A percentile compares a stretch with the other conserved stretches of the same genome.
Conservation (phyloP, 35 echinoderm and acorn worm genomes). For the Holothuria glaberrima region DNA sequence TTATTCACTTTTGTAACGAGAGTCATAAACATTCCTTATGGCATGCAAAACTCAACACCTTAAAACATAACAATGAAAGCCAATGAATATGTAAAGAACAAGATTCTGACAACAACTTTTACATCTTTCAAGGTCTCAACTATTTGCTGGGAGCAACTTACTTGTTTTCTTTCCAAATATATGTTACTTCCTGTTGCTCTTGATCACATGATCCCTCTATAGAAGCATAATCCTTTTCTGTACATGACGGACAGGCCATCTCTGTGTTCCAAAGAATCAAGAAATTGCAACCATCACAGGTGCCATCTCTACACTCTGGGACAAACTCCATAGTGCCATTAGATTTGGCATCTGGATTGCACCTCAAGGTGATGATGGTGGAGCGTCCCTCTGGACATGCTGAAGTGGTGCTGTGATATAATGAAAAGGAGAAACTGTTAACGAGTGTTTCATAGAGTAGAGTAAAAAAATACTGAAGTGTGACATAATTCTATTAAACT, state of each 20-base stretch:
- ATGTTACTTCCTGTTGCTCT: conserved; percentile 68
- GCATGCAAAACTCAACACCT: no score
- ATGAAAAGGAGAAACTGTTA: no score
- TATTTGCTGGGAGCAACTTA: conserved; percentile 30
- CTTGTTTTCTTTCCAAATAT: conserved; percentile 82
- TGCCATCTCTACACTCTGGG: conserved; percentile 75
- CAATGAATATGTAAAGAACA: no score
- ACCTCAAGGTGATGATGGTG: conserved; percentile 85
- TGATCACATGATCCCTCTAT: conserved; percentile 78
- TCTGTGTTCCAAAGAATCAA: conserved; percentile 85
- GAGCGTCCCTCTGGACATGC: conserved; percentile 88
- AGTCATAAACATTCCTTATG: no score
- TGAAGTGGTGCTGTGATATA: conserved; percentile 85
- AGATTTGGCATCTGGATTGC: conserved; percentile 60
- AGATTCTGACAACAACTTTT: no score
- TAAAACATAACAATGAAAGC: no score
- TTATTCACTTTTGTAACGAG: no score
- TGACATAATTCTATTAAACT: conserved; percentile 57
- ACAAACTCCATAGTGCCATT: conserved; percentile 72
- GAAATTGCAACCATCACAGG: conserved; percentile 97
- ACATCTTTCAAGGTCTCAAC: no score
- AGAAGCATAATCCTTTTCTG: conserved; percentile 62
- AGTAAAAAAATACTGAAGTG: no score
- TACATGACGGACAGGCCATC: conserved; percentile 76
- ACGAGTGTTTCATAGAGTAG: no score